phyloP scores from a whole-genome alignment of 2,113 vertebrate genomes.

The Caretta caretta region DNA sequence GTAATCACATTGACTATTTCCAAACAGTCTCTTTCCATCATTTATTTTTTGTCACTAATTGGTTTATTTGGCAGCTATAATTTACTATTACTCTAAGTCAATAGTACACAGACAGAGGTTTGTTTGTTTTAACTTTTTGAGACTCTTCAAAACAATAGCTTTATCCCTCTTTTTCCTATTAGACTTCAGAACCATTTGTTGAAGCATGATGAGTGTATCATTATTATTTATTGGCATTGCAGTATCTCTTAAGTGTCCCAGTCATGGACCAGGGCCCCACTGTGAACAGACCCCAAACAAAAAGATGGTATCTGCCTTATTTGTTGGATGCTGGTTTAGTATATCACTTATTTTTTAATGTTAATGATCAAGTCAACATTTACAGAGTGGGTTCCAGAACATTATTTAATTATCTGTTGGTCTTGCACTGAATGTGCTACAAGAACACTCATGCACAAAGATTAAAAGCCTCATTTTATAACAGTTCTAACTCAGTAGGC shows the following conservation, averaged over 20 bases:
- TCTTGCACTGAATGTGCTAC: neutral
- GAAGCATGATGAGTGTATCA: neutral
- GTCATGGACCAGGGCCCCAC: neutral
- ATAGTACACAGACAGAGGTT: too few relatives aligned
- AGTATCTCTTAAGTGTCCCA: neutral
- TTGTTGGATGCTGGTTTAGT: neutral
- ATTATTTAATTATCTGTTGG: neutral
- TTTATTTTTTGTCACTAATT: neutral
- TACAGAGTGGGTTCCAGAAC: too few relatives aligned
- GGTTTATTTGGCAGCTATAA: neutral
- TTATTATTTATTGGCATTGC: neutral
- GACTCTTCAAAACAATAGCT: too few relatives aligned
- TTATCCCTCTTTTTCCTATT: neutral
- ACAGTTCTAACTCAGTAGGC: neutral
- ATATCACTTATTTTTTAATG: accelerated
- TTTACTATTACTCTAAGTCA: neutral
- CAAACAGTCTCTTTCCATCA: neutral
- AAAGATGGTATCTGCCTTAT: neutral
- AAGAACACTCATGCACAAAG: neutral
- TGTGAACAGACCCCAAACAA: neutral
- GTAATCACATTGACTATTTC: neutral
- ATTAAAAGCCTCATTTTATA: neutral
- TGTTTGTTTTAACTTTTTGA: too few relatives aligned
- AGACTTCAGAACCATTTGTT: neutral
- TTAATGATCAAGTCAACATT: too few relatives aligned